A percentile compares a stretch with the other conserved stretches of the same genome.
phyloP scores from a whole-genome alignment of 2,797 vertebrate genomes.

The Peromyscus aztecus region DNA sequence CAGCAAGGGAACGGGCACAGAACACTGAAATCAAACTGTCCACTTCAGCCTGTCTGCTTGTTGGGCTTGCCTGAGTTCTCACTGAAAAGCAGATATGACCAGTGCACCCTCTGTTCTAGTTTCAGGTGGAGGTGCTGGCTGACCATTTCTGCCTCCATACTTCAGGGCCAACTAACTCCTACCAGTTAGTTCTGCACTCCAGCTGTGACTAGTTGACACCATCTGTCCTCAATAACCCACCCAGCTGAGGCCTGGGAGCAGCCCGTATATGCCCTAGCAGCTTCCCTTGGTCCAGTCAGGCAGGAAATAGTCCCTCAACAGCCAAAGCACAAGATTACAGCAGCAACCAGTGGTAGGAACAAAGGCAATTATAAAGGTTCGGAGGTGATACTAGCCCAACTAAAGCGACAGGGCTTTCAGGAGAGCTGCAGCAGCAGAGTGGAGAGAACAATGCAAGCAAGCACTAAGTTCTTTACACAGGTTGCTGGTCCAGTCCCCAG shows the following conservation, averaged over 20 bases:
- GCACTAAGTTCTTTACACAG: not conserved
- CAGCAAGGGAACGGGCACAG: not conserved
- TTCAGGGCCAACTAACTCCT: not conserved
- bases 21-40: not conserved
- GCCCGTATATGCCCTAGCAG: not conserved
- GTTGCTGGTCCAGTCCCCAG: not conserved
- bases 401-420: not conserved
- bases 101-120: not conserved
- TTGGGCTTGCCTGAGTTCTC: not conserved
- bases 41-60: not conserved
- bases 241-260: not conserved
- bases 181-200: not conserved
- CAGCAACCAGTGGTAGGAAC: not conserved
- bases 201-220: not conserved
- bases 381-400: too few species aligned
- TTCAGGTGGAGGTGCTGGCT: not conserved
- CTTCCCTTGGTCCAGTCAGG: not conserved
- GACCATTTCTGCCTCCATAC: not conserved
- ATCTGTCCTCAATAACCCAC: not conserved
- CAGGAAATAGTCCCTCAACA: not conserved
- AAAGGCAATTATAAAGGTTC: not conserved
- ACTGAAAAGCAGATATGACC: not conserved
- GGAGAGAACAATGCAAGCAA: not conserved
- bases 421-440: not conserved
- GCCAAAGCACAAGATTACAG: not conserved